These are phyloP conservation scores for Blennius ocellaris DNA, from an alignment of 2,113 vertebrate genomes.

Conservation along the genomic window DNA sequence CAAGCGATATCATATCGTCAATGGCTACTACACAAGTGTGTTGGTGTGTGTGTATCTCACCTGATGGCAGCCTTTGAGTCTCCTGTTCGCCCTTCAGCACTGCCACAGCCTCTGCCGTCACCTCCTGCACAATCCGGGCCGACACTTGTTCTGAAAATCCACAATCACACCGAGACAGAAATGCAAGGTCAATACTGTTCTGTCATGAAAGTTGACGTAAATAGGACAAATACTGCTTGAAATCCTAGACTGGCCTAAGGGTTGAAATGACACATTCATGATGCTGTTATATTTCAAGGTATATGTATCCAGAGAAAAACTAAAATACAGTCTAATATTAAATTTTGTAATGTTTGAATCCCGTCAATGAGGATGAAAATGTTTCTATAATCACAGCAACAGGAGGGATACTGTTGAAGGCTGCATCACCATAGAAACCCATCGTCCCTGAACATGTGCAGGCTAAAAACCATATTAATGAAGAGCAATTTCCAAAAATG, in stretches of 20 bases:
- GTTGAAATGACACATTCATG: too few species aligned
- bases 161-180: slow-evolving; percentile 30
- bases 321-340: background rate
- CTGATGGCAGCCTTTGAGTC: slow-evolving; percentile 92
- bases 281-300: too few species aligned
- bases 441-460: slow-evolving; percentile 20
- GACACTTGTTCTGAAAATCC: slow-evolving; percentile 93
- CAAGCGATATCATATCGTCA: background rate
- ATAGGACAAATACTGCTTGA: background rate
- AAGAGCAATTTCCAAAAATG: background rate
- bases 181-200: background rate
- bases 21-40: background rate
- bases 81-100: slow-evolving; percentile 98
- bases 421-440: slow-evolving; percentile 64
- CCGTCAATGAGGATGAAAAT: slow-evolving; percentile 18
- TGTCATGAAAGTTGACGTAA: rapidly evolving
- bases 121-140: slow-evolving; percentile 98
- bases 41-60: slow-evolving; percentile 77
- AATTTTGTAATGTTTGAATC: slow-evolving; percentile 18
- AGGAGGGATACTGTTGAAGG: slow-evolving; percentile 17
- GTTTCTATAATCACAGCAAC: slow-evolving; percentile 32
- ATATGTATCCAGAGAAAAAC: too few species aligned
- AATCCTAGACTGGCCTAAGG: background rate
- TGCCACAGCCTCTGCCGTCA: slow-evolving; percentile 97
- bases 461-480: slow-evolving; percentile 10